These are phyloP conservation scores for Physocephala rufipes DNA, from an alignment of 2,888 invertebrate genomes.

Conservation along the genomic window DNA sequence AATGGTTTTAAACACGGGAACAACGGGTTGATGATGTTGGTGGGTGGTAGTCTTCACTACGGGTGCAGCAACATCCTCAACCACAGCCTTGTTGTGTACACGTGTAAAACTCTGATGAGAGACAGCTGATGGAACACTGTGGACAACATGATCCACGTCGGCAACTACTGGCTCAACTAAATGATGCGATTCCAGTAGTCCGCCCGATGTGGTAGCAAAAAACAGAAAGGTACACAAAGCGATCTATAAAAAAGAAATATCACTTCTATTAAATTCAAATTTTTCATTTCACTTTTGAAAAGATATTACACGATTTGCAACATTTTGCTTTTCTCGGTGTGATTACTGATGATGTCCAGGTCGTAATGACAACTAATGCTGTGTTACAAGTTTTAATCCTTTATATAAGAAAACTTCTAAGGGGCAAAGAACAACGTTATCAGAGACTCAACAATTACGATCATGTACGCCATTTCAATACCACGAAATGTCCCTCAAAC, in stretches of 20 bases:
- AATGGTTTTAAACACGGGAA: slow-evolving; percentile 40
- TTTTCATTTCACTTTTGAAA: background rate
- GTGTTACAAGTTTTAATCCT: background rate
- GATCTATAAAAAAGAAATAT: slow-evolving; percentile 39
- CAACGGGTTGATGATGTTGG: slow-evolving; percentile 36
- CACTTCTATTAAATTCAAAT: background rate
- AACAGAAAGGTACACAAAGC: slow-evolving; percentile 58
- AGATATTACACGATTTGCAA: slow-evolving; percentile 62
- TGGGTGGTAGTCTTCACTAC: slow-evolving; percentile 49
- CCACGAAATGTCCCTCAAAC: too few relatives aligned
- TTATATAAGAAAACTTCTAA: background rate
- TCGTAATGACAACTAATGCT: background rate
- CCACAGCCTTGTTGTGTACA: slow-evolving; percentile 66
- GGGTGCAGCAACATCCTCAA: slow-evolving; percentile 43
- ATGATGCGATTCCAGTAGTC: slow-evolving; percentile 50
- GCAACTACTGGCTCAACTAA: slow-evolving; percentile 58
- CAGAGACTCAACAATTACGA: too few relatives aligned
- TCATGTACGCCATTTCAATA: too few relatives aligned
- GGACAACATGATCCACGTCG: slow-evolving; percentile 58
- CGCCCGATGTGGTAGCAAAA: slow-evolving; percentile 59
- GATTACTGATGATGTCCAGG: slow-evolving; percentile 8
- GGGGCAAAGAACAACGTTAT: too few relatives aligned
- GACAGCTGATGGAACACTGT: slow-evolving; percentile 65
- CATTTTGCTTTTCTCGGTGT: slow-evolving; percentile 52
- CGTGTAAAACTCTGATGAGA: slow-evolving; percentile 70